phyloP scores from a whole-genome alignment of 2,113 vertebrate genomes.

The Solenodon paradoxus region DNA sequence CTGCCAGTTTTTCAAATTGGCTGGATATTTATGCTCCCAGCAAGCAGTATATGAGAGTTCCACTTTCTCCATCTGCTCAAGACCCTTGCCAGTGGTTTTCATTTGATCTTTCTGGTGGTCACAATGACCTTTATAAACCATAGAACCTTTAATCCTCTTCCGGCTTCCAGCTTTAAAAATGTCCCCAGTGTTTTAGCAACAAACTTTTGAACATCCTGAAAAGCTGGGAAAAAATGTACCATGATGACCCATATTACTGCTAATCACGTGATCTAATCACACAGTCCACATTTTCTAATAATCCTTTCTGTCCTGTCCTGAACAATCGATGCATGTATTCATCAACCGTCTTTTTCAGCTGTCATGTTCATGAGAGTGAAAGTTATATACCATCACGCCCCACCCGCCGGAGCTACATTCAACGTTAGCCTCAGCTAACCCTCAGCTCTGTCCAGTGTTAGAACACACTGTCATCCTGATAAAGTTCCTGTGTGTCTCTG shows the following conservation, averaged over 20 bases:
- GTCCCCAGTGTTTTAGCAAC: background rate
- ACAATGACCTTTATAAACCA: background rate
- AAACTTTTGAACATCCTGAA: too few species aligned
- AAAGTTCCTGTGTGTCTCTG: background rate
- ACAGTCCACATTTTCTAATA: background rate
- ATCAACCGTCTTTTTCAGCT: background rate
- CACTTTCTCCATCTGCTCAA: background rate
- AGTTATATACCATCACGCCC: background rate
- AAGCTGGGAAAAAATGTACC: background rate
- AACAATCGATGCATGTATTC: background rate
- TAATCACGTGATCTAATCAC: background rate
- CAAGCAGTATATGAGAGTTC: background rate
- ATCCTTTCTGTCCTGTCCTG: background rate
- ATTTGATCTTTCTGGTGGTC: background rate
- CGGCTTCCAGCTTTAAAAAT: background rate
- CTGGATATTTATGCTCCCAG: background rate
- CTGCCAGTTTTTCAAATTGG: background rate
- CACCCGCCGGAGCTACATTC: background rate
- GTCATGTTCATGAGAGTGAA: background rate
- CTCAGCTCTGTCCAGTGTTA: background rate
- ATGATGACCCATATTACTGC: background rate
- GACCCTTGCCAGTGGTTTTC: too few species aligned
- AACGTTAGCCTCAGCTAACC: too few species aligned
- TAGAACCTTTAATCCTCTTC: background rate
- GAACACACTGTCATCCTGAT: background rate